These are phyloP conservation scores for Cryptoprocta ferox DNA, from an alignment of 2,797 vertebrate species.

Conservation along the genomic window DNA sequence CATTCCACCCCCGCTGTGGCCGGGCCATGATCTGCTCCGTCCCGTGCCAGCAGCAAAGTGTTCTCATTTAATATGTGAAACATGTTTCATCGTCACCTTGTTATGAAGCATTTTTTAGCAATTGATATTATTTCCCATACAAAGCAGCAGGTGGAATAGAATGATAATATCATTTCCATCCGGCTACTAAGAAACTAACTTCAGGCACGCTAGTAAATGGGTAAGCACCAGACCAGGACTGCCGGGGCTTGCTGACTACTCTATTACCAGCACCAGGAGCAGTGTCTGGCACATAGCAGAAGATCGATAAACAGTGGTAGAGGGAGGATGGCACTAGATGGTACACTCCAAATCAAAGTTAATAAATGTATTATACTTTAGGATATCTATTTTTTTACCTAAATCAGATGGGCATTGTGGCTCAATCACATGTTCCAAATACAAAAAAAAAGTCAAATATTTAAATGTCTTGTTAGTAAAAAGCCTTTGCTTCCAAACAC, in stretches of 20 bases:
- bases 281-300: background rate
- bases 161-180: background rate
- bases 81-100: background rate
- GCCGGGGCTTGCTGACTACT: too few species aligned
- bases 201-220: background rate
- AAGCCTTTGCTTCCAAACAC: constrained; percentile 5
- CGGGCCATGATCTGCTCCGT: background rate
- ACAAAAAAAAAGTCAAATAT: background rate
- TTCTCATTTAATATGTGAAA: background rate
- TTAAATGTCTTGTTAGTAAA: background rate
- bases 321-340: background rate
- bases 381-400: background rate
- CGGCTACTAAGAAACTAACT: background rate
- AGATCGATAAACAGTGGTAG: rapidly evolving
- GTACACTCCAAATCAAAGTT: background rate
- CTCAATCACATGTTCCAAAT: background rate
- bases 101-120: background rate
- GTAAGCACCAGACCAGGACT: background rate
- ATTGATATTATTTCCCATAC: background rate
- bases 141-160: background rate
- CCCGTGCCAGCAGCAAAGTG: rapidly evolving
- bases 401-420: background rate
- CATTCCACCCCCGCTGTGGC: background rate
- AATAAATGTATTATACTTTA: background rate
- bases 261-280: background rate